Conservation (phyloP, 2,888 invertebrate species). For the Drosophila helvetica region DNA sequence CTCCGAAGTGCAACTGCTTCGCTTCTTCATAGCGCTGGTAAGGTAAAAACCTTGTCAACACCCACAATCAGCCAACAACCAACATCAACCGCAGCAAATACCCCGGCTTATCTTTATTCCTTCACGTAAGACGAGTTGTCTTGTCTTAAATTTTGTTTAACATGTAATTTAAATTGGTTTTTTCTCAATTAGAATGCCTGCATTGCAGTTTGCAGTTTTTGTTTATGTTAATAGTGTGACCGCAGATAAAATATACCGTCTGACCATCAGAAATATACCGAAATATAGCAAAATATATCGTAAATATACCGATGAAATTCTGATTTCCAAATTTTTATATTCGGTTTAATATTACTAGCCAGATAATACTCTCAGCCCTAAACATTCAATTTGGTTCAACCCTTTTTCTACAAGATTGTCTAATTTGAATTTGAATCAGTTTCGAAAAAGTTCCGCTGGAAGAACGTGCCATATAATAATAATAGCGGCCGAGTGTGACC, state of each 20-base stretch:
- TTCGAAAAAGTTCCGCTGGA: no score
- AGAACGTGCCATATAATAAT: no score
- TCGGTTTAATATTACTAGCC: no score
- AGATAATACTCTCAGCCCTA: no score
- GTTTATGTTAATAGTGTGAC: slow-evolving; percentile 25
- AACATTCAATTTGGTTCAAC: no score
- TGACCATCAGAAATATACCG: no score
- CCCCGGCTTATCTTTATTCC: not conserved
- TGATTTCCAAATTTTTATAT: no score
- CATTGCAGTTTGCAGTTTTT: slow-evolving; percentile 75
- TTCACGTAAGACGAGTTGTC: not conserved
- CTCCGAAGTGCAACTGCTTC: slow-evolving; percentile 69
- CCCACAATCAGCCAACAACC: slow-evolving; percentile 5
- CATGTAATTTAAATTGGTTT: slow-evolving; percentile 23
- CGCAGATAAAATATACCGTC: not conserved
- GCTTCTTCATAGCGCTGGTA: slow-evolving; percentile 60
- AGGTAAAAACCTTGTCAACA: not conserved
- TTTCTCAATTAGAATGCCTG: slow-evolving; percentile 46
- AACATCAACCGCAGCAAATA: slow-evolving; percentile 3
- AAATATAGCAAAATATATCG: no score
- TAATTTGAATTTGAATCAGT: no score
- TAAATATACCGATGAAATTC: no score
- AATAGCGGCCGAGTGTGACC: no score
- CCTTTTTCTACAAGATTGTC: no score
- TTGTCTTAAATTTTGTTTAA: slow-evolving; percentile 16